These are phyloP conservation scores for Stichodactyla helianthus DNA, from an alignment of 64 coral and sea anemone genomes.

Conservation along the genomic window DNA sequence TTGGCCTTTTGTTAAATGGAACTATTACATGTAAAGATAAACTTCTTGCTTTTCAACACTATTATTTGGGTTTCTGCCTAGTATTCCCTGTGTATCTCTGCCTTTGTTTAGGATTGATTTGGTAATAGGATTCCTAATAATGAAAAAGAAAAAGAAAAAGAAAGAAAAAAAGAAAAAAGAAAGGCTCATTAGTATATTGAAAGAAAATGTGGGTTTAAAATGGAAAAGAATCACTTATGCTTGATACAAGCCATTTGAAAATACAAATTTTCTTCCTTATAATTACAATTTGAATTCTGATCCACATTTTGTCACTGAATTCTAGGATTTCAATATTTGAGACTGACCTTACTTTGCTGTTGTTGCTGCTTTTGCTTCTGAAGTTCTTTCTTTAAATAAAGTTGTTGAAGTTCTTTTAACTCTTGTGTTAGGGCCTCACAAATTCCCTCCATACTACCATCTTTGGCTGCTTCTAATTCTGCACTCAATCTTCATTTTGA, in stretches of 20 bases:
- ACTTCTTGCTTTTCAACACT: background rate
- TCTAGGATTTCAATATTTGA: too few relatives aligned
- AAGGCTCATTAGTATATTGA: background rate
- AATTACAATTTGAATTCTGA: too few relatives aligned
- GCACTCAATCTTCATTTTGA: slow-evolving; percentile 45
- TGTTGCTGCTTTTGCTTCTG: slow-evolving; percentile 62
- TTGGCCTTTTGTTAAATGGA: too few relatives aligned
- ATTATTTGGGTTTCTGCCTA: background rate
- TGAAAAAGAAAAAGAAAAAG: background rate
- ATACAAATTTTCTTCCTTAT: too few relatives aligned
- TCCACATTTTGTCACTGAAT: too few relatives aligned
- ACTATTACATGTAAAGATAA: too few relatives aligned
- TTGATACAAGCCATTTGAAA: too few relatives aligned
- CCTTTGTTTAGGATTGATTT: background rate
- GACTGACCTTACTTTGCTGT: slow-evolving; percentile 14
- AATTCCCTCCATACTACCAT: slow-evolving; percentile 59
- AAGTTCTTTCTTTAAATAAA: slow-evolving; percentile 54
- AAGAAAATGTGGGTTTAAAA: background rate
- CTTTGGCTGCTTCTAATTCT: slow-evolving; percentile 56
- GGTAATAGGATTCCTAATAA: background rate
- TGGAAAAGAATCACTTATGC: too few relatives aligned
- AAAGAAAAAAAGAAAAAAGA: background rate
- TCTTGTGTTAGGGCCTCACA: slow-evolving; percentile 65
- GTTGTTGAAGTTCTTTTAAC: slow-evolving; percentile 60
- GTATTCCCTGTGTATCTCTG: background rate